Conservation (phyloP, 2,113 vertebrate species). For the Nanorana parkeri region DNA sequence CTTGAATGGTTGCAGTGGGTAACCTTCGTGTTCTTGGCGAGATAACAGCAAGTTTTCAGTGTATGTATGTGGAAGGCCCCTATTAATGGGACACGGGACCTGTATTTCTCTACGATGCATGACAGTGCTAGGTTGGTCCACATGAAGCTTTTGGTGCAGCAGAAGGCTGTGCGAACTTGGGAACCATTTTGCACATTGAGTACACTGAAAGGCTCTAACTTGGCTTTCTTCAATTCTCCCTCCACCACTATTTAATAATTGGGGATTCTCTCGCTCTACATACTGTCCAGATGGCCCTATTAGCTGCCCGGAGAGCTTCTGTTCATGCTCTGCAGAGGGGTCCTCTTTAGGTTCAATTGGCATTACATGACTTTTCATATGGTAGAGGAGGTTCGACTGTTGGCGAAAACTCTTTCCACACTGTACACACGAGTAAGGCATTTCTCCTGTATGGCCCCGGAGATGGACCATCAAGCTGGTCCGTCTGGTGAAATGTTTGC, state of each 20-base stretch:
- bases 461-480: conserved; percentile 52
- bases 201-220: conserved; percentile 51
- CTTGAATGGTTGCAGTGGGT: conserved; percentile 25
- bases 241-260: conserved; percentile 3
- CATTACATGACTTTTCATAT: conserved; percentile 45
- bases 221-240: conserved; percentile 36
- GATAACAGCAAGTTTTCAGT: conserved; percentile 43
- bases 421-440: conserved; percentile 49
- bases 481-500: conserved; percentile 52
- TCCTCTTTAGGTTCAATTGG: conserved; percentile 12
- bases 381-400: conserved; percentile 52
- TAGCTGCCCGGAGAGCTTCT: conserved; percentile 43
- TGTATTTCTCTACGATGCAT: conserved; percentile 55
- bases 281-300: conserved; percentile 55
- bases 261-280: conserved; percentile 38
- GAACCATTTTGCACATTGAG: conserved; percentile 50
- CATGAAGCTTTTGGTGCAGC: conserved; percentile 48
- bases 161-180: conserved; percentile 46
- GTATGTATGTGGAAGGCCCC: conserved; percentile 29
- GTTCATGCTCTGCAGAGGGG: conserved; percentile 11
- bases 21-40: conserved; percentile 37
- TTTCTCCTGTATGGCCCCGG: conserved; percentile 49
- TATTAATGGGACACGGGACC: conserved; percentile 37
- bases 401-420: conserved; percentile 54
- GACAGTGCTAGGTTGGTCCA: conserved; percentile 27